Evolutionary conservation across 2,797 vertebrate genomes (phyloP).

Genomic region (Taeniopygia guttata): DNA sequence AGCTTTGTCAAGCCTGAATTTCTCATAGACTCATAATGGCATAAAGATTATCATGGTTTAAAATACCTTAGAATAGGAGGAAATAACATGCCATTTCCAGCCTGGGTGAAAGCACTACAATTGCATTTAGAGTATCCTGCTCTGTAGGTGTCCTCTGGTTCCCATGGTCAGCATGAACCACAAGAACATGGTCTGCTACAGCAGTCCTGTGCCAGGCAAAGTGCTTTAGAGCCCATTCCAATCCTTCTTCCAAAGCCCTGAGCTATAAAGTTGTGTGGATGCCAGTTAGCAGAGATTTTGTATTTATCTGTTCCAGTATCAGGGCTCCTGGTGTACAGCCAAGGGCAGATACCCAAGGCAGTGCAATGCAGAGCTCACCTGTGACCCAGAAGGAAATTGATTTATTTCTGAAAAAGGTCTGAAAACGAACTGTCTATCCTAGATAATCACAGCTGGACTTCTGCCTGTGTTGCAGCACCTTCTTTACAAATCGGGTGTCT

Average conservation of each 20-base stretch:
- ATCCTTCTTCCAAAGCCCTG: background rate
- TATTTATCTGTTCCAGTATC: background rate
- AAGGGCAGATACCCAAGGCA: background rate
- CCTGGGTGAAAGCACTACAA: rapidly evolving
- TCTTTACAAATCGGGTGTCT: background rate
- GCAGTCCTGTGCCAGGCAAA: background rate
- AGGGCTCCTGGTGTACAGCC: background rate
- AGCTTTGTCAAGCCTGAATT: background rate
- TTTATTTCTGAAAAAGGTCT: background rate
- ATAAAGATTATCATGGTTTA: background rate
- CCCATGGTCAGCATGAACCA: background rate
- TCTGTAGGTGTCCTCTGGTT: background rate
- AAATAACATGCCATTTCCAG: background rate
- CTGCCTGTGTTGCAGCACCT: background rate
- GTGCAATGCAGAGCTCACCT: background rate
- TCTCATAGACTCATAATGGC: background rate
- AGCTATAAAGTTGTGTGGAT: background rate
- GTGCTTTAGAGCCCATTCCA: background rate
- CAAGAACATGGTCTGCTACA: background rate
- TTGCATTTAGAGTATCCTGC: background rate
- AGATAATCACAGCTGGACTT: background rate
- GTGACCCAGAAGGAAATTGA: background rate
- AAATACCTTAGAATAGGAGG: background rate
- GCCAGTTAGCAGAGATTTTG: background rate
- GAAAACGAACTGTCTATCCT: background rate